Evolutionary conservation across 1,140 invertebrate species (phyloP).

Genomic region (Ceratina calcarata): DNA sequence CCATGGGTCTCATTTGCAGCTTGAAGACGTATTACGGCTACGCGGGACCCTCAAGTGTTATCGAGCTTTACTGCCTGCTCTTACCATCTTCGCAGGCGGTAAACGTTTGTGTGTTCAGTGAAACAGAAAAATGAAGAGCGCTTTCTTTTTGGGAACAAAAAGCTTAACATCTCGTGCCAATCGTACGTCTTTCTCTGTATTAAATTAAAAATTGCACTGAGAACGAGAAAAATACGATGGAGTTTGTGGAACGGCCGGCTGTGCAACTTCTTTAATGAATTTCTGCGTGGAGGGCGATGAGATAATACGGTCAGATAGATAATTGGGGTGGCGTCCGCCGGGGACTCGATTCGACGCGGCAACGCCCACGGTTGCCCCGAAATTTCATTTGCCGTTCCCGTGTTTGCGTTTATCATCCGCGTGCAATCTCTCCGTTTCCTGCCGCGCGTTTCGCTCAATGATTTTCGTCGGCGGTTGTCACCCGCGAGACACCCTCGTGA

Average conservation of each 20-base stretch:
- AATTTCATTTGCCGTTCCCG: constrained; percentile 44
- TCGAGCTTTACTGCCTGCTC: constrained; percentile 13
- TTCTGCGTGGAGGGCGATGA: constrained; percentile 23
- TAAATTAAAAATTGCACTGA: too few species aligned
- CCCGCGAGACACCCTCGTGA: too few species aligned
- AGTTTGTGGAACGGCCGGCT: not conserved
- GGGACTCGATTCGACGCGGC: constrained; percentile 37
- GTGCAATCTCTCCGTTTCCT: constrained; percentile 15
- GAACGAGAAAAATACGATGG: not conserved
- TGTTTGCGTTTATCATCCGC: constrained; percentile 32
- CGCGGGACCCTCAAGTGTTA: not conserved
- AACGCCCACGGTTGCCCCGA: constrained; percentile 40
- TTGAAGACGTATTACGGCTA: constrained; percentile 7
- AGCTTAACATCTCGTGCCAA: too few species aligned
- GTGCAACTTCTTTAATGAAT: constrained; percentile 28
- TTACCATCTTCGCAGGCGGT: not conserved
- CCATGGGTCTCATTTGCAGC: constrained; percentile 1
- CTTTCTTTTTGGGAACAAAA: not conserved
- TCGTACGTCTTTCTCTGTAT: too few species aligned
- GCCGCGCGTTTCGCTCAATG: not conserved
- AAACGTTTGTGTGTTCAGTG: not conserved
- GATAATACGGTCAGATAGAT: constrained; percentile 42
- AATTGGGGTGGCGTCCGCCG: constrained; percentile 37
- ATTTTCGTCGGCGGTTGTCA: too few species aligned
- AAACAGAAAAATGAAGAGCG: not conserved